phyloP scores from a whole-genome alignment of 2,888 invertebrate genomes.

The Drosophila austrosaltans region DNA sequence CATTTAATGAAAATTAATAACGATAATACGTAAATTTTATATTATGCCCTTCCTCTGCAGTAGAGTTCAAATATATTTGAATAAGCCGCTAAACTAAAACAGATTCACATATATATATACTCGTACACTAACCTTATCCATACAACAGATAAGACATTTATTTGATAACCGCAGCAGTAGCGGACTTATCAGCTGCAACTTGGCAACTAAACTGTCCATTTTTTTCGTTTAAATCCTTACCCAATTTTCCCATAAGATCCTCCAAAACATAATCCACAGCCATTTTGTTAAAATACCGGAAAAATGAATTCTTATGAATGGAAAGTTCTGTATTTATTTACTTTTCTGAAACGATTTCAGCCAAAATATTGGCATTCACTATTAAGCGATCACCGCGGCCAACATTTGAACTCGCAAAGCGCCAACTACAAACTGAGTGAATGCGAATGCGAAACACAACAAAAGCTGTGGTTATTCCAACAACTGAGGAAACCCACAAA shows the following conservation, averaged over 20 bases:
- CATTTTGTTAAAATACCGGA: conserved; percentile 81
- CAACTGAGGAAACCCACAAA: conserved; percentile 46
- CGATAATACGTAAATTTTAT: conserved; percentile 14
- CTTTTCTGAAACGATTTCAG: conserved; percentile 15
- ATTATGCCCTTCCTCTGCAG: neutral
- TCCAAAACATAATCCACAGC: conserved; percentile 87
- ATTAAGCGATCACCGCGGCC: conserved; percentile 54
- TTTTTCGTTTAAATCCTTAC: conserved; percentile 81
- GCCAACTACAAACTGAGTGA: conserved; percentile 67
- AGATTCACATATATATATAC: neutral
- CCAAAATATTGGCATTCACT: conserved; percentile 24
- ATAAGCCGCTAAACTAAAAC: neutral
- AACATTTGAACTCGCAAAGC: conserved; percentile 66
- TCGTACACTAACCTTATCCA: conserved; percentile 7
- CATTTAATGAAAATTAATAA: conserved; percentile 21
- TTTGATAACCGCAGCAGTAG: conserved; percentile 29
- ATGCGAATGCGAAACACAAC: conserved; percentile 47
- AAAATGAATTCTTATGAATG: neutral
- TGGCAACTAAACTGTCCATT: conserved; percentile 36
- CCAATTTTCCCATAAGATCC: conserved; percentile 88
- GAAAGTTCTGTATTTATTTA: neutral
- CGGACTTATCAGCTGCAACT: conserved; percentile 39
- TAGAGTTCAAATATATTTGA: conserved; percentile 11
- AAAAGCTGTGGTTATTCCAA: conserved; percentile 40
- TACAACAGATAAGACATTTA: conserved; percentile 19